Conservation (phyloP, 2,113 vertebrate genomes). For the Brienomyrus brachyistius region DNA sequence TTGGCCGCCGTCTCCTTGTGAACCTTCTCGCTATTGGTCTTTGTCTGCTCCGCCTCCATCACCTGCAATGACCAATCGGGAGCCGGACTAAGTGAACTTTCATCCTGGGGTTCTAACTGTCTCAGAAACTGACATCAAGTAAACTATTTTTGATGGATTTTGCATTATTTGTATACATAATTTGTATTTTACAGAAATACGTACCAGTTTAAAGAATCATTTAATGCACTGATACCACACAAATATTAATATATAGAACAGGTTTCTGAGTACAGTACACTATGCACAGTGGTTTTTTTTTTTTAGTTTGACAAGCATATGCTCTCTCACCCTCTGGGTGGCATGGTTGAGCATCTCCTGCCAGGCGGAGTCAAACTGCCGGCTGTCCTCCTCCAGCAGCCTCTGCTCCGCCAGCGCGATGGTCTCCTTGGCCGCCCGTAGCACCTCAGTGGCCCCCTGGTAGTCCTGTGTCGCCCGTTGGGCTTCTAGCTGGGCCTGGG, state of each 20-base stretch:
- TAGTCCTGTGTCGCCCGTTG: slow-evolving; percentile 93
- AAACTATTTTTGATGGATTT: not conserved
- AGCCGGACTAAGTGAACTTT: not conserved
- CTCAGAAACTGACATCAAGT: not conserved
- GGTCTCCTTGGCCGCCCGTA: slow-evolving; percentile 90
- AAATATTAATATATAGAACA: not conserved
- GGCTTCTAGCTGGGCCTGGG: slow-evolving; percentile 83
- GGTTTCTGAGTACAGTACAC: not conserved
- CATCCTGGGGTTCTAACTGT: not conserved
- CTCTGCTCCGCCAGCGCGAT: slow-evolving; percentile 87
- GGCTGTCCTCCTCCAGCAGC: slow-evolving; percentile 85
- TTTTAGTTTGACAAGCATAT: not conserved
- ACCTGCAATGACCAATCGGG: slow-evolving; percentile 60
- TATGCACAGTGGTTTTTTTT: not conserved
- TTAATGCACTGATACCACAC: not conserved
- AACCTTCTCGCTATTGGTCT: slow-evolving; percentile 76
- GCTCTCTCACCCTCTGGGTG: slow-evolving; percentile 75
- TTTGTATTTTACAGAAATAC: not conserved
- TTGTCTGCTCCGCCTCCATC: slow-evolving; percentile 89
- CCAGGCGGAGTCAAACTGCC: slow-evolving; percentile 96
- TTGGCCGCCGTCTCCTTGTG: slow-evolving; percentile 86
- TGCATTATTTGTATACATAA: not conserved
- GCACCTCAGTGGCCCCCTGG: slow-evolving; percentile 87
- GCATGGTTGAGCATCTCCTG: slow-evolving; percentile 98
- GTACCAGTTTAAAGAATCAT: not conserved